Conservation (phyloP, 1,140 invertebrate species). For the Eriocheir sinensis region DNA sequence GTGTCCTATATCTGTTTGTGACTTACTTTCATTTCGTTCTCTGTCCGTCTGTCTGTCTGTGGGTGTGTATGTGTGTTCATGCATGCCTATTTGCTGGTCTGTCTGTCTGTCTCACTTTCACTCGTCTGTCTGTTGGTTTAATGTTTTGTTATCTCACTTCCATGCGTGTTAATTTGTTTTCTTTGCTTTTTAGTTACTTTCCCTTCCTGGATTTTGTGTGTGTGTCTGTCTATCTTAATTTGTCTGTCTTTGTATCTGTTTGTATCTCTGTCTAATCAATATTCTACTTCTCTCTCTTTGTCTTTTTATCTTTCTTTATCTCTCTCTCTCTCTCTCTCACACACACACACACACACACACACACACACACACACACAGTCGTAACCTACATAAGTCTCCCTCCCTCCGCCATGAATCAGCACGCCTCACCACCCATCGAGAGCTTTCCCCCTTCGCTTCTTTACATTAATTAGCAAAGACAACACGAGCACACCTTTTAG, state of each 20-base stretch:
- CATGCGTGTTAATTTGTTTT: not conserved
- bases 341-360: not conserved
- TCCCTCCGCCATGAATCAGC: not conserved
- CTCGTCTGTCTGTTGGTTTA: not conserved
- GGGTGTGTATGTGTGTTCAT: too few relatives aligned
- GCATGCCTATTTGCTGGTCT: too few relatives aligned
- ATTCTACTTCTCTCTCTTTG: not conserved
- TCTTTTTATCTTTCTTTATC: not conserved
- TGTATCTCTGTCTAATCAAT: not conserved
- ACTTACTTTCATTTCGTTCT: too few relatives aligned
- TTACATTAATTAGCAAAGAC: slow-evolving; percentile 3
- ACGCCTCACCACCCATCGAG: not conserved
- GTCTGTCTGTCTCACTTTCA: not conserved
- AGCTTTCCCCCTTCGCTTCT: not conserved
- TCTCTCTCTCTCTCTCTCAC: slow-evolving; percentile 11
- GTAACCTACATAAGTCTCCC: too few relatives aligned
- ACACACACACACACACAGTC: not conserved
- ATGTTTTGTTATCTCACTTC: not conserved
- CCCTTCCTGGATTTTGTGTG: not conserved
- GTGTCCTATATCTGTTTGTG: too few relatives aligned
- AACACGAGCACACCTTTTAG: not conserved
- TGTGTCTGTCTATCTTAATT: not conserved
- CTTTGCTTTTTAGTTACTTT: not conserved
- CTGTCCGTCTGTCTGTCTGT: too few relatives aligned
- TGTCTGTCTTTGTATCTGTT: not conserved